Percentiles rank a stretch among this genome's conserved stretches.
These are phyloP conservation scores for Drosophila pallidifrons DNA, from an alignment of 1,140 invertebrate genomes.

Conservation along the genomic window DNA sequence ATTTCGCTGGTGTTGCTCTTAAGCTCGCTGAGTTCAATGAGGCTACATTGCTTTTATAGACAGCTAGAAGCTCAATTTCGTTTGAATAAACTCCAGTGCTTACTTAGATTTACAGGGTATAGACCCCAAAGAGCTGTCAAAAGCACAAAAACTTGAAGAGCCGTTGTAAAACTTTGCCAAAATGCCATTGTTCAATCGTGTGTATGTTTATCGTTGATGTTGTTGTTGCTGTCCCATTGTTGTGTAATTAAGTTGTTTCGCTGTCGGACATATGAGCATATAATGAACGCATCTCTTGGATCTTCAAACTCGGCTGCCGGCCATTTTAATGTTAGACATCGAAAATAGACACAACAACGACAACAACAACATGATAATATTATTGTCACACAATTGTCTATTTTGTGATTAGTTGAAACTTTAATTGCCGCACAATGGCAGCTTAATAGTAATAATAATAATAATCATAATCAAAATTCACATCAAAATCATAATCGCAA, in stretches of 20 bases:
- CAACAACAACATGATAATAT: slow-evolving; percentile 51
- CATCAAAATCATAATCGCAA: slow-evolving; percentile 19
- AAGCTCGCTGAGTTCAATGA: not conserved
- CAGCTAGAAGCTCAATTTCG: not conserved
- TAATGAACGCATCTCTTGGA: slow-evolving; percentile 62
- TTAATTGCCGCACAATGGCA: slow-evolving; percentile 78
- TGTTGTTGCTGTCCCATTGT: slow-evolving; percentile 47
- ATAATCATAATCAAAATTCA: slow-evolving; percentile 19
- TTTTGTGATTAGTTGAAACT: slow-evolving; percentile 73
- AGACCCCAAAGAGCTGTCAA: slow-evolving; percentile 17
- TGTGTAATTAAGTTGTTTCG: slow-evolving; percentile 81
- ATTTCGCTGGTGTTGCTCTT: not conserved
- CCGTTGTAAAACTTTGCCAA: slow-evolving; percentile 60
- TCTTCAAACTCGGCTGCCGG: slow-evolving; percentile 40
- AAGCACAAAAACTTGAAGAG: slow-evolving; percentile 35
- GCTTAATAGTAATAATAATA: slow-evolving; percentile 59
- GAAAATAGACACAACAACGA: slow-evolving; percentile 31
- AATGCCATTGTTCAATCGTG: slow-evolving; percentile 49
- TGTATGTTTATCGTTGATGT: slow-evolving; percentile 34
- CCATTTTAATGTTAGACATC: slow-evolving; percentile 39
- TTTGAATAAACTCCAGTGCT: not conserved
- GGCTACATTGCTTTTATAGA: not conserved
- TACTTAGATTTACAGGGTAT: slow-evolving; percentile 13
- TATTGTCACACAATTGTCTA: slow-evolving; percentile 73
- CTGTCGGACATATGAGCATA: slow-evolving; percentile 61